Evolutionary conservation across 2,113 vertebrate genomes (phyloP), one percentile per base, ranked within the genome.

Genomic region (Zosterops hypoxanthus): DNA sequence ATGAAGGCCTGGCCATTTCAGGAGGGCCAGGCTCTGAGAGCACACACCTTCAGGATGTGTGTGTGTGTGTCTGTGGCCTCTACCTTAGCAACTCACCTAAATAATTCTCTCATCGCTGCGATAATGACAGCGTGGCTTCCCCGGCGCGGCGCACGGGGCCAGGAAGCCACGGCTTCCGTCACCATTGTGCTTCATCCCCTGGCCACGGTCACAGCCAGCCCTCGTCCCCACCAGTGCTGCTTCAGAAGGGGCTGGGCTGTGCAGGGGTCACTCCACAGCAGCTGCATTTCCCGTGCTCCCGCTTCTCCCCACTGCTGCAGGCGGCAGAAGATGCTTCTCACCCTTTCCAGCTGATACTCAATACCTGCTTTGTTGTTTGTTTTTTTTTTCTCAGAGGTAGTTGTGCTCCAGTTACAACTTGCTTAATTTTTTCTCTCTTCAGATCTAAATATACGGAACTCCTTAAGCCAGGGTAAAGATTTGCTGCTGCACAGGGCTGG

Each of bases 31-130:
- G 77, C 60, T 81, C 26, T 5, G 47, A 52, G 73, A 77, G 78
- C 33, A 60, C 68, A 29, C 92, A 86, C 92, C 94, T 93, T 90
- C 82, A 94, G 90, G 85, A 94, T 96, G 82, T 92, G 80, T 66
- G 59, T 84, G 66, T 69, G 82, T 88, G 76, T 92, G 21, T 80
- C 14, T 4, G 12, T 65, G 93, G 75, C 49, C 73, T 82, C 61
- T 89, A 71, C 92, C 76, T 90, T 71, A 83, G 50, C 10, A 83
- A 80, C 76, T 41, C 92, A 86, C 92, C 86, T 76, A 28, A 70
- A 64, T 88, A 83, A 95, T 88, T 90, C 93, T 86, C 16, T 96
- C 60, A n/a, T 88, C 60, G 12, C 41, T 4, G 10, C 12, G 31
- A 23, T 36, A 41, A 73, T n/a, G 66, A 39, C 28, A 1, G 17